Base-by-base conservation (phyloP, 2,797 vertebrate species). In the Dromococcyx pavoninus region DNA sequence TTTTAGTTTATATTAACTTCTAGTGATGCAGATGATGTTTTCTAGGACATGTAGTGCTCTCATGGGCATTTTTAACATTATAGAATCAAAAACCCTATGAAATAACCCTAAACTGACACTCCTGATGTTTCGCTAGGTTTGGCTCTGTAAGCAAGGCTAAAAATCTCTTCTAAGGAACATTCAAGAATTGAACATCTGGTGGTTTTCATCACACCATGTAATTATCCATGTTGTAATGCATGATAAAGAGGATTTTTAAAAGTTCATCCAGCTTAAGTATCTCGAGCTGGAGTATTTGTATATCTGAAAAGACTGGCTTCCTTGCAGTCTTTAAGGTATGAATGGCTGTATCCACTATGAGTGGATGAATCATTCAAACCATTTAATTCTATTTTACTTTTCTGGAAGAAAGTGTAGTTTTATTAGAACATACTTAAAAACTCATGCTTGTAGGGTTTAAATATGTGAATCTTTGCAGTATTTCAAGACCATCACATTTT, bases 51-150 rank as follows among this genome's bases (percentile, higher is more conserved):
- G 1, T 44, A 67, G 7, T 61, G 8, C 7, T 15, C 4, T 70
- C 7, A 5, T 2, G 2, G 50, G 28, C 2, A 2, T 17, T 54
- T 3, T 2, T 11, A 11, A 27, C 71, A 44, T 3, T 16, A 8
- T 4, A 14, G 14, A 48, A 43, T 44, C 77, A 21, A 33, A 66
- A 86, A 57, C 8, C 9, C 11, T 23, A 1, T 60, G 37, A 57
- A 80, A 35, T 21, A 44, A 17, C 5, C 11, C 17, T 24, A 39
- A 86, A 62, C 16, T 50, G 33, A 18, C 8, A 51, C 2, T 12
- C 3, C 4, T 67, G 30, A 5, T 60, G 11, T 58, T 77, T 74
- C 35, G 44, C 9, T 74, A 58, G 8, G 3, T 58, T 48, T 70
- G 15, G 12, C 14, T 80, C 22, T 23, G 10, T 28, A 33, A 86